Evolutionary conservation across 2,888 invertebrate genomes (phyloP).

Genomic region (Steromphala cineraria): DNA sequence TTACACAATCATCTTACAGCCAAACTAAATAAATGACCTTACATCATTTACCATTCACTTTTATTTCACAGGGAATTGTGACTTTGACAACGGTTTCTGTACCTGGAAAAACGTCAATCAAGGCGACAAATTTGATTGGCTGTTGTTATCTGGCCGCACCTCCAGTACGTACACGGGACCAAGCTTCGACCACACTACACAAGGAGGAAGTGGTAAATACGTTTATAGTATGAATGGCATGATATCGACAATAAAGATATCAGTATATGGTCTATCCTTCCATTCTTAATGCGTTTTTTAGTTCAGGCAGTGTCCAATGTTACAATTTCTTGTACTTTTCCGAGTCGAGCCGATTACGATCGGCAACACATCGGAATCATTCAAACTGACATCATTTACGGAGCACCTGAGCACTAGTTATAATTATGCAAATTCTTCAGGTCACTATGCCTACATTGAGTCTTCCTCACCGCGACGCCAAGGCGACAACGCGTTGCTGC

Average conservation of each 20-base stretch:
- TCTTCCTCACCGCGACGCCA: slow-evolving; percentile 78
- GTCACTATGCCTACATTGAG: slow-evolving; percentile 74
- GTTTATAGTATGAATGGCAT: too few relatives aligned
- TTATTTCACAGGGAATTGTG: slow-evolving; percentile 56
- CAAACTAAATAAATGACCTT: too few relatives aligned
- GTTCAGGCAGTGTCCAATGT: too few relatives aligned
- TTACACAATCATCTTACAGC: too few relatives aligned
- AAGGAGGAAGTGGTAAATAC: slow-evolving; percentile 24
- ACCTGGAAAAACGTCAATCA: slow-evolving; percentile 59
- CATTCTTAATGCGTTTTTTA: too few relatives aligned
- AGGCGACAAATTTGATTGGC: slow-evolving; percentile 69
- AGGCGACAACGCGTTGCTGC: slow-evolving; percentile 75
- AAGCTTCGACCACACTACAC: slow-evolving; percentile 59
- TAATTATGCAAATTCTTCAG: slow-evolving; percentile 70
- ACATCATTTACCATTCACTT: neutral
- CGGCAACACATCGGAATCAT: too few relatives aligned
- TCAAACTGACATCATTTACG: too few relatives aligned
- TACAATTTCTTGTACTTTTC: too few relatives aligned
- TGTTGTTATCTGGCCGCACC: slow-evolving; percentile 56
- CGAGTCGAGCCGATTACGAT: too few relatives aligned
- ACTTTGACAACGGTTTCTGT: slow-evolving; percentile 63
- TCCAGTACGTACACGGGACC: slow-evolving; percentile 55
- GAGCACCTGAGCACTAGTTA: too few relatives aligned
- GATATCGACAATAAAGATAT: too few relatives aligned
- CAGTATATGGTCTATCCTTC: too few relatives aligned